Evolutionary conservation across 2,797 vertebrate genomes (phyloP).

Genomic region (Tamandua tetradactyla): DNA sequence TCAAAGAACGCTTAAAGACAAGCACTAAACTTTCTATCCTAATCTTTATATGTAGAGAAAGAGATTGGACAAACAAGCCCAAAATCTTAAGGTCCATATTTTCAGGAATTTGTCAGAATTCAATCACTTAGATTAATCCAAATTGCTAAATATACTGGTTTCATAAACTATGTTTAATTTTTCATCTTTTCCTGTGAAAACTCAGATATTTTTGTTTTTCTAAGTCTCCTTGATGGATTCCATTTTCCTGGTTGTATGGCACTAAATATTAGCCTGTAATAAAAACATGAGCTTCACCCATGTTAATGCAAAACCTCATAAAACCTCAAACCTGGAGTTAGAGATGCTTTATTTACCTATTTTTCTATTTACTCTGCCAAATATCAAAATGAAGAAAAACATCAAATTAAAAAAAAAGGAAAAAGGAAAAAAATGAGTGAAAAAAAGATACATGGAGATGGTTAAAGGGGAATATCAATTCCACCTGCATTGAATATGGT

Average conservation of each 20-base stretch:
- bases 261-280: constrained; percentile 77
- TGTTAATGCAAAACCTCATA: constrained; percentile 79
- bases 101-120: constrained; percentile 80
- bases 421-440: neutral
- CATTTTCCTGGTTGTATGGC: constrained; percentile 79
- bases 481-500: neutral
- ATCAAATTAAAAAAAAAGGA: constrained; percentile 64
- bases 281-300: constrained; percentile 76
- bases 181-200: constrained; percentile 79
- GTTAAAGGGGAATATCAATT: neutral
- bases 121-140: constrained; percentile 81
- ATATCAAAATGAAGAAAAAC: constrained; percentile 60
- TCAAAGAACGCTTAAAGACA: constrained; percentile 80
- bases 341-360: constrained; percentile 41
- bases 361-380: constrained; percentile 71
- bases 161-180: constrained; percentile 80
- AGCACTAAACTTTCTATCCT: constrained; percentile 76
- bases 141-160: constrained; percentile 75
- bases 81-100: constrained; percentile 80
- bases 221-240: constrained; percentile 71
- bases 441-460: neutral
- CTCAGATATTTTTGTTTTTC: constrained; percentile 81
- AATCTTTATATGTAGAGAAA: constrained; percentile 83
- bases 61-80: constrained; percentile 80
- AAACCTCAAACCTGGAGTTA: constrained; percentile 78